These are phyloP conservation scores for Dinomys branickii DNA, from an alignment of 2,113 vertebrate species.

Conservation along the genomic window DNA sequence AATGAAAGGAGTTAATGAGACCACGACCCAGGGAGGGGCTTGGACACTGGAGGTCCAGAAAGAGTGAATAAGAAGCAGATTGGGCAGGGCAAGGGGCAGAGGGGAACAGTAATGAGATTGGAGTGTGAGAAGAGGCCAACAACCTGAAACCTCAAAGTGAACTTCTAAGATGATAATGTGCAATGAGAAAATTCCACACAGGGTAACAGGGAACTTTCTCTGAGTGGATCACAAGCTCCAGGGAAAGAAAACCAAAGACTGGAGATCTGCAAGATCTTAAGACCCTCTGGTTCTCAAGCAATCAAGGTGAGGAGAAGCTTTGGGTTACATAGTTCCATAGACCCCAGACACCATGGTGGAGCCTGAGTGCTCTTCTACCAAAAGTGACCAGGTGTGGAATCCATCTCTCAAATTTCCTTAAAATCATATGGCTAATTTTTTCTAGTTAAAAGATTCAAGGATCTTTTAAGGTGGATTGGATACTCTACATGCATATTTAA, in stretches of 20 bases:
- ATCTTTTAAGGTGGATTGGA: neutral
- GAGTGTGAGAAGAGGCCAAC: neutral
- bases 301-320: fast-evolving
- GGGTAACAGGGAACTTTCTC: neutral
- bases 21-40: neutral
- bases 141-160: neutral
- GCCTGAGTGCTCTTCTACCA: neutral
- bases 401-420: neutral
- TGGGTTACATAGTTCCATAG: fast-evolving
- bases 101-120: neutral
- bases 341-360: neutral
- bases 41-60: neutral
- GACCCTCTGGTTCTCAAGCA: neutral
- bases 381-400: neutral
- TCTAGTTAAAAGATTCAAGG: neutral
- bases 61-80: neutral
- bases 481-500: neutral
- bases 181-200: neutral
- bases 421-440: neutral
- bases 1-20: neutral
- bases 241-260: neutral
- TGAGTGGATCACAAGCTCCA: fast-evolving
- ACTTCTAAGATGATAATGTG: neutral
- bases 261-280: neutral
- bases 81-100: neutral